Percentiles rank a stretch among this genome's conserved stretches.
Evolutionary conservation across 2,113 vertebrate species (phyloP).

Genomic region (Nymphicus hollandicus): DNA sequence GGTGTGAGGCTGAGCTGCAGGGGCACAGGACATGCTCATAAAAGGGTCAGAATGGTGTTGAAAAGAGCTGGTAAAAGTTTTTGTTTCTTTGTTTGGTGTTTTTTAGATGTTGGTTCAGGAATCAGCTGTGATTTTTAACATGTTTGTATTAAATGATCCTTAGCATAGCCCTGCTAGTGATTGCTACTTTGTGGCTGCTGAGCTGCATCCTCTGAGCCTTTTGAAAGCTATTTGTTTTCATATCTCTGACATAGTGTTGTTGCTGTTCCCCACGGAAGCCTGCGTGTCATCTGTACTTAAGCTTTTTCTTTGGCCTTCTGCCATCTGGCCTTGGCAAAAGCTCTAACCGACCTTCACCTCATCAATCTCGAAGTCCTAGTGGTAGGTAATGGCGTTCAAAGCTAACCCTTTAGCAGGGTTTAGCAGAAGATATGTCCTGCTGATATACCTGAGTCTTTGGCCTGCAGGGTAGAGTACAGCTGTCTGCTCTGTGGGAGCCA

Average conservation of each 20-base stretch:
- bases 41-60: neutral
- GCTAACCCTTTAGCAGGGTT: neutral
- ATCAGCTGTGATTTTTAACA: fast-evolving
- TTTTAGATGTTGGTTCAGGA: neutral
- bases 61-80: neutral
- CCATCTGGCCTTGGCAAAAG: neutral
- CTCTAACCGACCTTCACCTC: neutral
- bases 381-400: neutral
- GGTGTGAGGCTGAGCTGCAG: fast-evolving
- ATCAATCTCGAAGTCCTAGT: too few species aligned
- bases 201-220: neutral
- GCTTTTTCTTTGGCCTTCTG: neutral
- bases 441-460: neutral
- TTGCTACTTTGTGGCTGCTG: neutral
- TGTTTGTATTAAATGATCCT: neutral
- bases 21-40: fast-evolving
- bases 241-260: neutral
- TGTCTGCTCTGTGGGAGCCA: neutral
- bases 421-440: neutral
- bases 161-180: neutral
- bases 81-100: neutral
- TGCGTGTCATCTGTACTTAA: neutral
- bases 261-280: neutral
- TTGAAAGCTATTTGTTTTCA: neutral
- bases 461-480: neutral